Evolutionary conservation across 2,888 invertebrate genomes (phyloP).

Genomic region (Erpobdella octoculata): DNA sequence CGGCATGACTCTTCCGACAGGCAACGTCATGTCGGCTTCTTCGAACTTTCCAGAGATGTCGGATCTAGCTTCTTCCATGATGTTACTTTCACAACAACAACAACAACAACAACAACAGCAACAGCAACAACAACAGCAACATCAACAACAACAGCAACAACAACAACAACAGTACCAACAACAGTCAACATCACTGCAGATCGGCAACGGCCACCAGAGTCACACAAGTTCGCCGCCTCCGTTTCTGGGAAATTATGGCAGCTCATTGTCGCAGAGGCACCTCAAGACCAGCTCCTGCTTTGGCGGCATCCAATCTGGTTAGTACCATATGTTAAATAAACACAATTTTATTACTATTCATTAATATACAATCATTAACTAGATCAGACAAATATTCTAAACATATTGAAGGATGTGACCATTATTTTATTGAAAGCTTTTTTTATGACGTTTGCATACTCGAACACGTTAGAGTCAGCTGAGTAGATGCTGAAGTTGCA

Average conservation of each 20-base stretch:
- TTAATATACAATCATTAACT: too few relatives aligned
- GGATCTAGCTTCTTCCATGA: slow-evolving; percentile 25
- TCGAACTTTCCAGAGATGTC: slow-evolving; percentile 12
- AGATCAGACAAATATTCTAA: too few relatives aligned
- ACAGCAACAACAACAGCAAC: slow-evolving; percentile 11
- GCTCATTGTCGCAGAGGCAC: too few relatives aligned
- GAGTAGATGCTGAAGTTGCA: background rate
- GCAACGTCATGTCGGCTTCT: background rate
- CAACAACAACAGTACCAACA: slow-evolving; percentile 10
- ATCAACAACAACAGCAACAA: background rate
- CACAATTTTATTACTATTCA: background rate
- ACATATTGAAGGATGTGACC: too few relatives aligned
- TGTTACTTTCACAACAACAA: slow-evolving; percentile 22
- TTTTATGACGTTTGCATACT: too few relatives aligned
- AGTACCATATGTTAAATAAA: background rate
- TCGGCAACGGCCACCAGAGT: too few relatives aligned
- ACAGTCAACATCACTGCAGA: background rate
- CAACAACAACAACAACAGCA: slow-evolving; percentile 19
- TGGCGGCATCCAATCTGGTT: background rate
- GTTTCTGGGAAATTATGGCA: too few relatives aligned
- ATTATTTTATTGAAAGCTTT: too few relatives aligned
- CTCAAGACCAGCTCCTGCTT: background rate
- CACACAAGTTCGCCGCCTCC: too few relatives aligned
- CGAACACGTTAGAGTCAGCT: background rate
- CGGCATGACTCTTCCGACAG: background rate